Evolutionary conservation across 2,888 invertebrate genomes (phyloP).

Genomic region (Ganaspis brasiliensis): DNA sequence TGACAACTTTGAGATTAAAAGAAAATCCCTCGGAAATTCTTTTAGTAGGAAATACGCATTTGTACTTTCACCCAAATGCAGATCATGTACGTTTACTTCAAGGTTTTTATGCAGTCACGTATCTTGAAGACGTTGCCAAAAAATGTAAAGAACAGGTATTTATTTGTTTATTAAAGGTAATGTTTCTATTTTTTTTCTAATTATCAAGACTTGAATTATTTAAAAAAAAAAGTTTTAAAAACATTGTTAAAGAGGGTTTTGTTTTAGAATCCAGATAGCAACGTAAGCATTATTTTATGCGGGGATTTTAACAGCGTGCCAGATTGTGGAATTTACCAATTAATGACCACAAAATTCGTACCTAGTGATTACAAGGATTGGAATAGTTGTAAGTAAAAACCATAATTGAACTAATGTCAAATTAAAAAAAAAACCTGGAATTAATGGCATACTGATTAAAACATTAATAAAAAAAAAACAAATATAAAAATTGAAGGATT

Average conservation of each 20-base stretch:
- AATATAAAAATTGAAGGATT: too few species aligned
- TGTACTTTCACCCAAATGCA: conserved; percentile 96
- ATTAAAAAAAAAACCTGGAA: too few species aligned
- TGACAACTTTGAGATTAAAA: conserved; percentile 83
- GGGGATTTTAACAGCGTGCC: conserved; percentile 97
- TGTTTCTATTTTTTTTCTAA: conserved; percentile 14
- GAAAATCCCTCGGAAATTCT: conserved; percentile 84
- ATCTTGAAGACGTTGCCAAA: conserved; percentile 84
- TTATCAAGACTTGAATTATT: too few species aligned
- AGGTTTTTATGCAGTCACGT: conserved; percentile 87
- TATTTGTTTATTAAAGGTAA: too few species aligned
- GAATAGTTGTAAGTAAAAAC: conserved; percentile 86
- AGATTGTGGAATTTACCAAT: conserved; percentile 89
- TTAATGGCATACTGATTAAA: too few species aligned
- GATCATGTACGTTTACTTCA: conserved; percentile 95
- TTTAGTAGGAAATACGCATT: conserved; percentile 92
- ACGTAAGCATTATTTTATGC: conserved; percentile 88
- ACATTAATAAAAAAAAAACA: too few species aligned
- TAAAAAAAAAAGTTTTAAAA: too few species aligned
- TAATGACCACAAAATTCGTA: conserved; percentile 88
- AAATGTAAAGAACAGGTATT: conserved; percentile 77
- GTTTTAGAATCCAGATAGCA: conserved; percentile 77
- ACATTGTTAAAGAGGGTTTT: too few species aligned
- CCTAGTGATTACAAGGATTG: conserved; percentile 87
- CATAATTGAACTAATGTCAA: too few species aligned